Conservation (phyloP, 1,140 invertebrate genomes). For the Globodera rostochiensis region DNA sequence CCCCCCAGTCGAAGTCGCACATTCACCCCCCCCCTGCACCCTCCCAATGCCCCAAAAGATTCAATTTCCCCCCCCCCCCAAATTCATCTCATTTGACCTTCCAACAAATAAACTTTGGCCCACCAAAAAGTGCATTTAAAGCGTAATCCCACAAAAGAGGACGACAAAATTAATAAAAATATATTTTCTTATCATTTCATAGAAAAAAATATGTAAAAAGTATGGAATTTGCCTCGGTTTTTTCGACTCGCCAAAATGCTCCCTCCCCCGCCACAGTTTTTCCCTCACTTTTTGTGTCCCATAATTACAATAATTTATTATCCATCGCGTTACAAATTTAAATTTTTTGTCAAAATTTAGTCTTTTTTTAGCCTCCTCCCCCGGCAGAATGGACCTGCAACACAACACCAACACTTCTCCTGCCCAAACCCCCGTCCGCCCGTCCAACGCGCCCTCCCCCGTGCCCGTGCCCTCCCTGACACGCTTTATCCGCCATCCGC, state of each 20-base stretch:
- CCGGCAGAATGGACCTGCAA: neutral
- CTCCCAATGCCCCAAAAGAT: no score
- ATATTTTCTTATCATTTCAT: neutral
- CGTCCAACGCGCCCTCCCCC: neutral
- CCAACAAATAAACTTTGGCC: neutral
- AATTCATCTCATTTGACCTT: neutral
- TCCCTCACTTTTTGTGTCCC: neutral
- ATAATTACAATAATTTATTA: neutral
- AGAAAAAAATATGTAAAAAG: neutral
- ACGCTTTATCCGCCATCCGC: conserved; percentile 45
- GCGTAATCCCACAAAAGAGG: neutral
- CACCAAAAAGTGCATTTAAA: neutral
- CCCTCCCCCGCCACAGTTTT: neutral
- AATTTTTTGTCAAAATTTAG: neutral
- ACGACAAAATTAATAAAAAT: neutral
- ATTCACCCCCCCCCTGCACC: neutral
- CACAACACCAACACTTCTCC: neutral
- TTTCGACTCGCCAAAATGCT: no score
- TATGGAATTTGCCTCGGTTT: no score
- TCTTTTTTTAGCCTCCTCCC: neutral
- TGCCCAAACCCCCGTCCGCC: neutral
- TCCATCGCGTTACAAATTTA: neutral
- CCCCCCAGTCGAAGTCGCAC: neutral
- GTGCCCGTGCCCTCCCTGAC: neutral
- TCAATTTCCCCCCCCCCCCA: neutral